Conservation (phyloP, 1,140 invertebrate species). For the Caerostris extrusa region DNA sequence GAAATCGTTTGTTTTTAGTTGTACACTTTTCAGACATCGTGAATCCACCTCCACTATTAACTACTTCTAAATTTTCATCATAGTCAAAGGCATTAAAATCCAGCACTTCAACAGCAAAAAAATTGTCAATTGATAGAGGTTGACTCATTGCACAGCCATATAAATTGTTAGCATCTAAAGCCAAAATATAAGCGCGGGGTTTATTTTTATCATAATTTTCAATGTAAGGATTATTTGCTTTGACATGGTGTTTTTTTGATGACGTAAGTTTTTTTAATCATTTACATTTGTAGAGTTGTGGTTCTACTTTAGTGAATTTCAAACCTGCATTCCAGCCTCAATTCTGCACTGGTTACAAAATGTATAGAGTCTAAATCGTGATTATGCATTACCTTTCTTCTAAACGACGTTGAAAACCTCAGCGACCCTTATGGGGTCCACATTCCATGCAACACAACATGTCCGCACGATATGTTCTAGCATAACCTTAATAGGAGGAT, state of each 20-base stretch:
- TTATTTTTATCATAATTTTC: background rate
- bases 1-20: slow-evolving; percentile 80
- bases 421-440: background rate
- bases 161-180: slow-evolving; percentile 76
- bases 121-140: slow-evolving; percentile 63
- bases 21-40: slow-evolving; percentile 78
- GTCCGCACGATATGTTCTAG: no score
- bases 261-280: slow-evolving; percentile 16
- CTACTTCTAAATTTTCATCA: slow-evolving; percentile 62
- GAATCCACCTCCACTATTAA: slow-evolving; percentile 79
- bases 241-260: background rate
- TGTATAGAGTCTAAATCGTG: background rate
- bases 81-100: slow-evolving; percentile 13
- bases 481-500: no score
- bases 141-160: slow-evolving; percentile 72
- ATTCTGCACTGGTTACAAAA: no score
- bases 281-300: background rate
- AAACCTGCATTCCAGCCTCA: background rate
- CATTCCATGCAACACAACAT: background rate
- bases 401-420: background rate
- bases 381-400: background rate
- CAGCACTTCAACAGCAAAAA: slow-evolving; percentile 40
- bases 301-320: slow-evolving; percentile 21
- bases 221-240: background rate
- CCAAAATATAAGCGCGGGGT: background rate